phyloP scores from a whole-genome alignment of 2,888 invertebrate genomes.

The Xestia ashworthii region DNA sequence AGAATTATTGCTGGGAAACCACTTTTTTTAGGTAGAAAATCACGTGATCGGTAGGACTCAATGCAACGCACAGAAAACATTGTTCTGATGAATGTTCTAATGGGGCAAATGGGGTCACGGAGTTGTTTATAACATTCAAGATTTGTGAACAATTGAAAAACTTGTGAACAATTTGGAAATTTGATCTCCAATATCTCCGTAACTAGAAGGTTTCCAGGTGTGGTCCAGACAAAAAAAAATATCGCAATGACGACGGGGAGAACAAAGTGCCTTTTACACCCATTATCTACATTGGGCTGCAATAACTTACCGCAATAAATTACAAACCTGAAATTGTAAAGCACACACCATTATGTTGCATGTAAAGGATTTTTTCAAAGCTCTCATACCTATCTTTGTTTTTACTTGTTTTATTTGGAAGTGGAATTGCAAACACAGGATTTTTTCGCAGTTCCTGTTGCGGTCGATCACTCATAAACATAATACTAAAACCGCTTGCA shows the following conservation, averaged over 20 bases:
- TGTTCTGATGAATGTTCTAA: not conserved
- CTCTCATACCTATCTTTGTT: no score
- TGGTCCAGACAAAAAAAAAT: not conserved
- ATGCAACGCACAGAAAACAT: not conserved
- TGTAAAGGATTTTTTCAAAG: not conserved
- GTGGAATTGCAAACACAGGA: not conserved
- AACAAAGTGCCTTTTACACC: not conserved
- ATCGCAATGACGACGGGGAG: not conserved
- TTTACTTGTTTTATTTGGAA: not conserved
- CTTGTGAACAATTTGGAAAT: not conserved
- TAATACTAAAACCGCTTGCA: not conserved
- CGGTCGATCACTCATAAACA: no score
- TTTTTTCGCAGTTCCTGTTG: not conserved
- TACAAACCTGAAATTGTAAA: not conserved
- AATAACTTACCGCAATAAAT: not conserved
- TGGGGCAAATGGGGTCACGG: not conserved
- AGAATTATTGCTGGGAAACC: not conserved
- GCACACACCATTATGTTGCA: not conserved
- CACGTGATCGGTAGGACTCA: not conserved
- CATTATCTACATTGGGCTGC: not conserved
- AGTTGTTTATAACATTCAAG: not conserved
- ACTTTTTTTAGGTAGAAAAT: not conserved
- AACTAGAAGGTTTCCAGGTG: not conserved
- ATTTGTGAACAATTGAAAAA: not conserved
- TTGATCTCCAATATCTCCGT: not conserved